A percentile compares a stretch with the other conserved stretches of the same genome.
Conservation (phyloP, 2,113 vertebrate species). For the Prunella fulvescens region DNA sequence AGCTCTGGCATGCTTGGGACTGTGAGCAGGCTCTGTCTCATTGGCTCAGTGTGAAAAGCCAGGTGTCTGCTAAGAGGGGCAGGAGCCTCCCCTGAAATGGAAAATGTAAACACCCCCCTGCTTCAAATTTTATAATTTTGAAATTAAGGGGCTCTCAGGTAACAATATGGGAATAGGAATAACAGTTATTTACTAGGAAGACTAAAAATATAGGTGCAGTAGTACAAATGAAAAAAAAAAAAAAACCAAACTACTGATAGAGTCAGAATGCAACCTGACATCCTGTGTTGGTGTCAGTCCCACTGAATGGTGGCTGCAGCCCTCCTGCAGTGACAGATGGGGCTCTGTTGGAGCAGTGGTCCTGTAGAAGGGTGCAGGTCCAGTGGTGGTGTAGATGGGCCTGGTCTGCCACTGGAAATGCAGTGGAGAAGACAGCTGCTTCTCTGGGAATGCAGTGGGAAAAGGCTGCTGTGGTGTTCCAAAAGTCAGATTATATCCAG, state of each 20-base stretch:
- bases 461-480: not conserved
- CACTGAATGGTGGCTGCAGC: too few relatives aligned
- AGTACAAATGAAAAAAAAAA: not conserved
- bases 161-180: not conserved
- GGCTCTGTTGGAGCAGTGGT: not conserved
- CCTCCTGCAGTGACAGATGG: not conserved
- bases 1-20: not conserved
- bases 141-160: not conserved
- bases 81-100: not conserved
- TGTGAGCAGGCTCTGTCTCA: rapidly evolving
- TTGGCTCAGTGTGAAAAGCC: not conserved
- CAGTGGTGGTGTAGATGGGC: not conserved
- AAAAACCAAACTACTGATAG: not conserved
- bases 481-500: not conserved
- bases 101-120: not conserved
- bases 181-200: not conserved
- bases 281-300: not conserved
- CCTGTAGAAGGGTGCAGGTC: not conserved
- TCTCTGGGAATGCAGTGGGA: not conserved
- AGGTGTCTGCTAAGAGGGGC: not conserved
- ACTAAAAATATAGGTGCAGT: not conserved
- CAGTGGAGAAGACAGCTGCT: too few relatives aligned
- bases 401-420: not conserved
- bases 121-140: not conserved
- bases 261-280: rapidly evolving